These are phyloP conservation scores for Caenorhabditis sp. DNA, from an alignment of 2,888 invertebrate genomes.

Conservation along the genomic window DNA sequence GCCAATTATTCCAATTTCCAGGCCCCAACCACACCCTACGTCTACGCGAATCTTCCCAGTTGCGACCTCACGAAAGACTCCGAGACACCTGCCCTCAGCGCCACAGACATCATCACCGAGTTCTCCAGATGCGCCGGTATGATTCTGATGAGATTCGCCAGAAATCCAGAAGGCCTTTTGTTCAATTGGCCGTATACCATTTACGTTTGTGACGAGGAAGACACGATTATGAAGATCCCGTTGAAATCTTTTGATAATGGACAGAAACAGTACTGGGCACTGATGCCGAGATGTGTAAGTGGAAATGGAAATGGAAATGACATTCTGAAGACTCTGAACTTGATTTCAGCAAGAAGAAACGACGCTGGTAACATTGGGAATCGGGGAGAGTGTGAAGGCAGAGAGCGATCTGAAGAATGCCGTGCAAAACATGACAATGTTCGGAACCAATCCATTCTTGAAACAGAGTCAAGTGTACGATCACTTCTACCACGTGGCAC, in stretches of 20 bases:
- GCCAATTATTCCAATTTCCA: conserved; percentile 22
- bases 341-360: conserved; percentile 47
- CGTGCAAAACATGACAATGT: conserved; percentile 12
- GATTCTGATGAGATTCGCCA: conserved; percentile 36
- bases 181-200: conserved; percentile 53
- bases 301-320: neutral
- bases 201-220: conserved; percentile 59
- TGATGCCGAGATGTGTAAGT: conserved; percentile 53
- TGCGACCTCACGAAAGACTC: conserved; percentile 26
- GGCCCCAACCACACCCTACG: conserved; percentile 31
- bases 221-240: conserved; percentile 29
- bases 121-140: conserved; percentile 42
- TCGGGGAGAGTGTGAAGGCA: conserved; percentile 25
- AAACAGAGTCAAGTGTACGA: conserved; percentile 18
- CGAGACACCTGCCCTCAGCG: conserved; percentile 10
- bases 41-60: conserved; percentile 18
- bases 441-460: conserved; percentile 40
- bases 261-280: conserved; percentile 41
- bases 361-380: conserved; percentile 25
- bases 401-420: conserved; percentile 14
- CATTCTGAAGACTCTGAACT: neutral
- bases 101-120: neutral
- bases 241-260: conserved; percentile 40
- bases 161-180: conserved; percentile 41
- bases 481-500: conserved; percentile 23